phyloP scores from a whole-genome alignment of 2,797 vertebrate species.

The Neosalanx taihuensis region DNA sequence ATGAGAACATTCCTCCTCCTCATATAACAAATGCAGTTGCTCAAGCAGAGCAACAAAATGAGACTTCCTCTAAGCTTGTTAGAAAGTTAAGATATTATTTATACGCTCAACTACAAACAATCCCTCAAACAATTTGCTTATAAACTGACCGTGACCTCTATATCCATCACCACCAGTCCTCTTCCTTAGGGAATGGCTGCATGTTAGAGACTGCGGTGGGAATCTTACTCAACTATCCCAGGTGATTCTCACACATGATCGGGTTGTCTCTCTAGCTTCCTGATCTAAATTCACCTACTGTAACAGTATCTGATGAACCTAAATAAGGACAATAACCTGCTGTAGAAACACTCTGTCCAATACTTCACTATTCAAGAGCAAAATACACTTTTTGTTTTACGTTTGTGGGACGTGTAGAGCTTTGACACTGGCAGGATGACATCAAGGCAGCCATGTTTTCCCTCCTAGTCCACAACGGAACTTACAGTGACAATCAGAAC shows the following conservation, averaged over 20 bases:
- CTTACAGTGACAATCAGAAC: neutral
- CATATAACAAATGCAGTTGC: constrained; percentile 22
- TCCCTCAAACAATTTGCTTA: neutral
- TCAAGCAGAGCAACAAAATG: constrained; percentile 18
- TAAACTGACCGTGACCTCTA: neutral
- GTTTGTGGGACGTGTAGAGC: neutral
- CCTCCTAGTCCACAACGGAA: constrained; percentile 19
- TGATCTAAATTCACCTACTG: no score
- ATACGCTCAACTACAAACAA: no score
- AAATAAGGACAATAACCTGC: no score
- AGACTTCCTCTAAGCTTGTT: neutral
- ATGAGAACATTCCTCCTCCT: constrained; percentile 18
- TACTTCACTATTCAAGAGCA: neutral
- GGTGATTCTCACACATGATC: neutral
- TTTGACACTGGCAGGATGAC: constrained; percentile 4
- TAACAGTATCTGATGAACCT: no score
- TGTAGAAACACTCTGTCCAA: neutral
- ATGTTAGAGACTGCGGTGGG: neutral
- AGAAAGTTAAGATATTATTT: neutral
- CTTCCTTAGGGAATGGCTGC: neutral
- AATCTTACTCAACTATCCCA: no score
- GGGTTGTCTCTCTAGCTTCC: no score
- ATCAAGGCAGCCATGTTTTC: constrained; percentile 8
- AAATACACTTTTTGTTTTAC: neutral
- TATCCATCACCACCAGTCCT: neutral